These are phyloP conservation scores for Heliangelus exortis DNA, from an alignment of 2,797 vertebrate genomes.

Conservation along the genomic window DNA sequence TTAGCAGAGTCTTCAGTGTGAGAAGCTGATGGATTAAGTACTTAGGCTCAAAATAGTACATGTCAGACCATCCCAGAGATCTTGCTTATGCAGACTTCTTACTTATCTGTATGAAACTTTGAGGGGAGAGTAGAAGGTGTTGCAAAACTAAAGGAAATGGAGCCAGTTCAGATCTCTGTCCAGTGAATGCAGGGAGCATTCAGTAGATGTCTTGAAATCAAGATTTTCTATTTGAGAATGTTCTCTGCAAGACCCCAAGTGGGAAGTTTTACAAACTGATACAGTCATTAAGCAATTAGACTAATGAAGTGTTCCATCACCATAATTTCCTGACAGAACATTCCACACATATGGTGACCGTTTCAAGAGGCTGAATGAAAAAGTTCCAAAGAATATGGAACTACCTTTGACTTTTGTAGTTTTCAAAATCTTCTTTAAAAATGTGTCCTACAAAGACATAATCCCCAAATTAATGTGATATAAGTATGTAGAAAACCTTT, in stretches of 20 bases:
- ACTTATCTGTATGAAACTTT: background rate
- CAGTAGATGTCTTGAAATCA: background rate
- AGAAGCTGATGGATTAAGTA: background rate
- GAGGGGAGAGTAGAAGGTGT: background rate
- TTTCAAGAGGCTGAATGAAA: background rate
- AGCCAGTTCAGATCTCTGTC: background rate
- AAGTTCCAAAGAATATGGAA: background rate
- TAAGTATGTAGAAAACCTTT: background rate
- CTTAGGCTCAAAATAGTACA: background rate
- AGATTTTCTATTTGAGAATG: background rate
- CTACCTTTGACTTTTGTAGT: background rate
- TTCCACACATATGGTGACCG: background rate
- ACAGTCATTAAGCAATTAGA: background rate
- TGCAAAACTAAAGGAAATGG: background rate
- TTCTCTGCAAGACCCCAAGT: background rate
- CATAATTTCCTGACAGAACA: background rate
- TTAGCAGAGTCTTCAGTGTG: background rate
- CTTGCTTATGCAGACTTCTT: background rate
- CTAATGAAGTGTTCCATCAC: background rate
- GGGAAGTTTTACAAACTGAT: background rate
- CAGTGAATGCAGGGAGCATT: background rate
- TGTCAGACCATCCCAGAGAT: background rate
- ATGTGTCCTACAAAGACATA: background rate
- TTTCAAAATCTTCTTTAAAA: background rate
- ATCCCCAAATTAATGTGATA: background rate